Evolutionary conservation across 1,140 invertebrate genomes (phyloP).

Genomic region (Phocides pigmalion): DNA sequence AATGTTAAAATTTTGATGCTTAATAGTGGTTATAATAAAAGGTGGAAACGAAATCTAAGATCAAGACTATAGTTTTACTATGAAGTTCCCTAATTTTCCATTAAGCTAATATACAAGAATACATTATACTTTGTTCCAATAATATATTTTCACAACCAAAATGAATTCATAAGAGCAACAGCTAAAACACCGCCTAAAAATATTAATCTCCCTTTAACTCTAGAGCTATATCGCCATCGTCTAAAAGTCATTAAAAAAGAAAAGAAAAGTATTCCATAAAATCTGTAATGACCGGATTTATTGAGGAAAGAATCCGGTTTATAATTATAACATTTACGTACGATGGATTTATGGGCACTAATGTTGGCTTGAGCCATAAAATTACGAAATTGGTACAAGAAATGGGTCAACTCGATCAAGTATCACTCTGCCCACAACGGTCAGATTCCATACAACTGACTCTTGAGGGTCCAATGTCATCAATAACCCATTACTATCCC

Average conservation of each 20-base stretch:
- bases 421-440: background rate
- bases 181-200: background rate
- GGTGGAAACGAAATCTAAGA: no score
- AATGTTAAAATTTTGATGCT: no score
- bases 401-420: slow-evolving; percentile 27
- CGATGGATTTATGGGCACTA: slow-evolving; percentile 26
- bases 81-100: no score
- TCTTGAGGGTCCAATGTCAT: background rate
- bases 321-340: slow-evolving; percentile 27
- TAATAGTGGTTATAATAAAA: no score
- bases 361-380: slow-evolving; percentile 24
- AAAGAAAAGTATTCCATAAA: slow-evolving; percentile 11
- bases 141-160: no score
- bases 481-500: no score
- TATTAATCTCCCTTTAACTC: background rate
- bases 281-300: slow-evolving; percentile 14
- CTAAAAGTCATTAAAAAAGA: slow-evolving; percentile 3
- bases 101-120: no score
- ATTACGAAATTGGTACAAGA: slow-evolving; percentile 13
- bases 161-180: no score
- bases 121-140: no score
- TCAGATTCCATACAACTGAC: background rate
- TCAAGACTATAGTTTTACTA: no score
- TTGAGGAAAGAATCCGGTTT: slow-evolving; percentile 16
- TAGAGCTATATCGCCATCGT: background rate